A percentile compares a stretch with the other conserved stretches of the same genome.
Evolutionary conservation across 2,113 vertebrate genomes (phyloP).

Genomic region (Festucalex cinctus): DNA sequence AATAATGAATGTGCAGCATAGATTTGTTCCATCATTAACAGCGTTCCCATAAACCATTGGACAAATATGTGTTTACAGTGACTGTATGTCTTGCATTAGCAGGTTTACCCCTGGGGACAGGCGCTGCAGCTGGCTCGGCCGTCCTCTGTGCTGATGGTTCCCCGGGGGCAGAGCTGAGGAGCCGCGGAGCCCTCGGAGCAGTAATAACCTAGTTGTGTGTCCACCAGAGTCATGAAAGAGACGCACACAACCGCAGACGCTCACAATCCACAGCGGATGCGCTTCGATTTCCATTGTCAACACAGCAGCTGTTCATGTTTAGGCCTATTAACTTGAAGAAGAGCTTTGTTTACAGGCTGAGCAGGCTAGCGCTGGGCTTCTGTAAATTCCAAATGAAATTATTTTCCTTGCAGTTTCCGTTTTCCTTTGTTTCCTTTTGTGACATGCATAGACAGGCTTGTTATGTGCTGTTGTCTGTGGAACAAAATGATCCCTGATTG

Average conservation of each 20-base stretch:
- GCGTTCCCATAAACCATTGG: constrained; percentile 9
- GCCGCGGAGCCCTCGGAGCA: constrained; percentile 76
- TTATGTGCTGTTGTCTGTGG: not conserved
- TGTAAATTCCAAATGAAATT: constrained; percentile 11
- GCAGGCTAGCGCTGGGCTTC: constrained; percentile 7
- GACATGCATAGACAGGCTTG: not conserved
- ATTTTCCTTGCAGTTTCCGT: not conserved
- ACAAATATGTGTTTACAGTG: constrained; percentile 22
- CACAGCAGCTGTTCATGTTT: constrained; percentile 37
- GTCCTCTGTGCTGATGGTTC: constrained; percentile 73
- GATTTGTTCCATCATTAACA: not conserved
- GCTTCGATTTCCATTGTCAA: constrained; percentile 46
- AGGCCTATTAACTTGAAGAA: constrained; percentile 30
- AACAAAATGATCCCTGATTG: not conserved
- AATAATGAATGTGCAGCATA: not conserved
- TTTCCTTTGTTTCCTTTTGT: not conserved
- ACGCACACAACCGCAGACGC: constrained; percentile 18
- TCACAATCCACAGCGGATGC: constrained; percentile 14
- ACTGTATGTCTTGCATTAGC: constrained; percentile 23
- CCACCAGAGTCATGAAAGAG: constrained; percentile 39
- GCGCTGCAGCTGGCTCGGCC: constrained; percentile 72
- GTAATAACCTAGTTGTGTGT: constrained; percentile 77
- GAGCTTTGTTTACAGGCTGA: constrained; percentile 33
- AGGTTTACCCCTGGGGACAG: constrained; percentile 81
- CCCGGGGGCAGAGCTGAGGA: constrained; percentile 79